Base-by-base conservation (phyloP, 2,797 vertebrate species). In the Scolopax bukidnonensis region DNA sequence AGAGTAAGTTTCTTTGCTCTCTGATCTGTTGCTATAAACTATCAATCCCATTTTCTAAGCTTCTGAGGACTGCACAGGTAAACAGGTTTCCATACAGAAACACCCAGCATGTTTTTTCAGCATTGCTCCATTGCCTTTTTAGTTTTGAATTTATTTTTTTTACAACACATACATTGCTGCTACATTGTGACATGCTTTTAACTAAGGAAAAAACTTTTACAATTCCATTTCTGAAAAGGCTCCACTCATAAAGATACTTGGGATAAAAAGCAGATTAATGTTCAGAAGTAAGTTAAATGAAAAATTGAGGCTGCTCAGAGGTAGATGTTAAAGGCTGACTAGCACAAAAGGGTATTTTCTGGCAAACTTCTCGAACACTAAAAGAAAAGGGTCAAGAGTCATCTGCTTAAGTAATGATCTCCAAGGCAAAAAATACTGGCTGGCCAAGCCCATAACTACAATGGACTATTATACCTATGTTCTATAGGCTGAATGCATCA, bases 321-420 rank as follows among this genome's bases (percentile, higher is more conserved):
- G 85, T 89, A 94, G 95, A 96, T 78, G 81, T 96, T 93, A 94
- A 86, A 71, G 64, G 92, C 86, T 89, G 91, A 76, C 94, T 95
- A 92, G 95, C 94, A 96, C 87, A 96, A 97, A 95, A 70, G 63
- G 94, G 69, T 50, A 91, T 74, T 96, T 97, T 97, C 96, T 97
- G 93, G 95, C 93, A 97, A 97, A 98, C 91, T 97, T 96, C 96
- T 96, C 12, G 21, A 95, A 95, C 67, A n/a, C 73, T 95, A 84
- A 97, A 96, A 96, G 90, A 89, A 96, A 95, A 96, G 89, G 95
- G 96, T 97, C 97, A 97, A 95, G 91, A 96, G 97, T 97, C 97
- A 95, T 85, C 92, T 94, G 65, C 91, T 96, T 97, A 97, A 97
- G 96, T 93, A 94, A 97, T 84, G 91, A 89, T 96, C 95, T 97